phyloP scores from a whole-genome alignment of 2,113 vertebrate species.

The Colaptes auratus region DNA sequence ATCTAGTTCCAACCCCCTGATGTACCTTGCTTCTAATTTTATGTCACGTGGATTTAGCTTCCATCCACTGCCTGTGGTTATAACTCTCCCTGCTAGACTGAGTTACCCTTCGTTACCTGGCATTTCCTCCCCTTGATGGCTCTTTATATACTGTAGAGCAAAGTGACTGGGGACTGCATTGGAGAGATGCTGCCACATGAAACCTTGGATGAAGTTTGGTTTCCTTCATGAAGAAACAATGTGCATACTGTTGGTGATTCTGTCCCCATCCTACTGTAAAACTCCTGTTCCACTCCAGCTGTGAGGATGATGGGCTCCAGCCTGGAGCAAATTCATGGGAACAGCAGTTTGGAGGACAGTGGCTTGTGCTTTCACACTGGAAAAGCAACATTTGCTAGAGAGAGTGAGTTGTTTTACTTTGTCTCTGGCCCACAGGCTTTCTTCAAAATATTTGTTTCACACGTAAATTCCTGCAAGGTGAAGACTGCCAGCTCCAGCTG shows the following conservation, averaged over 20 bases:
- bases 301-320: slow-evolving; percentile 30
- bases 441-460: slow-evolving; percentile 56
- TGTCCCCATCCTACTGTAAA: not conserved
- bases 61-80: not conserved
- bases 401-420: slow-evolving; percentile 41
- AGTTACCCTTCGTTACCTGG: not conserved
- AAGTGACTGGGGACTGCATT: not conserved
- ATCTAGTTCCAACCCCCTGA: no score
- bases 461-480: slow-evolving; percentile 57
- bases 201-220: not conserved
- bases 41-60: not conserved
- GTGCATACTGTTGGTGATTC: not conserved
- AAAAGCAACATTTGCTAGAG: slow-evolving; percentile 21
- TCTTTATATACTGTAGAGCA: not conserved
- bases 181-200: not conserved
- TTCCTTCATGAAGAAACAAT: not conserved
- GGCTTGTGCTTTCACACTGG: not conserved
- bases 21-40: not conserved
- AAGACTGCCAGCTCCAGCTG: slow-evolving; percentile 43
- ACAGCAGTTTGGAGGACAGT: not conserved
- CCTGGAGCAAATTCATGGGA: slow-evolving; percentile 38
- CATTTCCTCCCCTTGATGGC: not conserved
- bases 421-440: not conserved
- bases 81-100: not conserved
- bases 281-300: not conserved